A percentile compares a stretch with the other conserved stretches of the same genome.
Conservation (phyloP, 2,797 vertebrate species). For the Muraenolepis orangiensis region DNA sequence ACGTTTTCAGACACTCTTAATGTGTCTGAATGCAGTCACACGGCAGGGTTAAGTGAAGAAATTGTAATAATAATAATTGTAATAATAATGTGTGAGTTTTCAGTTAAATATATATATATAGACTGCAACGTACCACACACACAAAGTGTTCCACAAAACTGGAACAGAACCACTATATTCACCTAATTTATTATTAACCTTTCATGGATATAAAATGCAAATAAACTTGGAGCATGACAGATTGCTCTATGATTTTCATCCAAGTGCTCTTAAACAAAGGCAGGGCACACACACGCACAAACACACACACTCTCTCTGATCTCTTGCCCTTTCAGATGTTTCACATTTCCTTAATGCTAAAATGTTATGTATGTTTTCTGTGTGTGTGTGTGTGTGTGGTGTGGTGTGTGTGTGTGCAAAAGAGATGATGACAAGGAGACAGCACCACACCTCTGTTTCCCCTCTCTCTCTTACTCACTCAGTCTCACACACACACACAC, state of each 20-base stretch:
- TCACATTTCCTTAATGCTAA: too few relatives aligned
- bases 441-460: too few relatives aligned
- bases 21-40: not conserved
- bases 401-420: too few relatives aligned
- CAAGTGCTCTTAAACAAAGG: conserved; percentile 57
- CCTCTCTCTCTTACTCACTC: too few relatives aligned
- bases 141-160: conserved; percentile 15
- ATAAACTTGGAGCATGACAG: conserved; percentile 54
- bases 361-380: too few relatives aligned
- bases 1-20: too few relatives aligned
- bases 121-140: too few relatives aligned
- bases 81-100: not conserved
- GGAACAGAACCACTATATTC: conserved; percentile 58
- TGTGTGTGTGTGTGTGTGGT: too few relatives aligned
- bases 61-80: too few relatives aligned
- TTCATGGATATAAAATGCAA: conserved; percentile 69
- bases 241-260: conserved; percentile 72
- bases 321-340: too few relatives aligned
- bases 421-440: too few relatives aligned
- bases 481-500: conserved; percentile 40
- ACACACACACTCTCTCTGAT: too few relatives aligned
- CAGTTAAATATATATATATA: not conserved
- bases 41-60: not conserved
- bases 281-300: conserved; percentile 45
- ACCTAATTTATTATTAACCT: conserved; percentile 48